Percentiles rank a stretch among this genome's conserved stretches.
phyloP scores from a whole-genome alignment of 1,140 invertebrate genomes.

The Yoshiicerus persimilis region DNA sequence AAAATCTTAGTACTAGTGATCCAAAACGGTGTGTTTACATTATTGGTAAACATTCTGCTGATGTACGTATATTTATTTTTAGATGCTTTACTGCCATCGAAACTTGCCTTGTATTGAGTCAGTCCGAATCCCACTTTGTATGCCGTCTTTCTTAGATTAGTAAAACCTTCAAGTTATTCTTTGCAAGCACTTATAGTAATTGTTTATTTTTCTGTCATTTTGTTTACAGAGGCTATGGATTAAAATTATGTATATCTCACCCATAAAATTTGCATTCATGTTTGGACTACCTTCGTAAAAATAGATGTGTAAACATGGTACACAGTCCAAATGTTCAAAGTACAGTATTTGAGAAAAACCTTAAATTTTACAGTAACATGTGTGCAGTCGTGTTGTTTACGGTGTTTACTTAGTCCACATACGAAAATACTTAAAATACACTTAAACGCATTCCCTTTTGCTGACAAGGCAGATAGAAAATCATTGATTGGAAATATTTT shows the following conservation, averaged over 20 bases:
- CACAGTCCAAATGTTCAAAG: neutral
- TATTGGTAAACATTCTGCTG: neutral
- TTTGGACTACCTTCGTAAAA: neutral
- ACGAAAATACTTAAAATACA: neutral
- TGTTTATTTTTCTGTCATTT: constrained; percentile 14
- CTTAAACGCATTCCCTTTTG: neutral
- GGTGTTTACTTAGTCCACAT: too few species aligned
- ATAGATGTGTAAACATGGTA: neutral
- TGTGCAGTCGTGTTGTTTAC: neutral
- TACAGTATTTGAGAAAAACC: neutral
- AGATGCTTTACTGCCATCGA: neutral
- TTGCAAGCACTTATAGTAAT: neutral
- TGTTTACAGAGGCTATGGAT: neutral
- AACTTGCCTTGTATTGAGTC: neutral
- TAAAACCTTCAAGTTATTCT: neutral
- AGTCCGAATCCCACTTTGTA: too few species aligned
- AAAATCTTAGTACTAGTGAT: neutral
- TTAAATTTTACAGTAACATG: neutral
- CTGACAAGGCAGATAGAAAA: neutral
- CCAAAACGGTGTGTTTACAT: neutral
- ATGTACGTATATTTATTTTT: neutral
- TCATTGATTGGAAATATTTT: neutral
- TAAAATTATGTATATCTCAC: neutral
- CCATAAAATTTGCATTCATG: neutral
- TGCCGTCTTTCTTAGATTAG: neutral